Evolutionary conservation across 2,797 vertebrate genomes (phyloP).

Genomic region (Protonibea diacanthus): DNA sequence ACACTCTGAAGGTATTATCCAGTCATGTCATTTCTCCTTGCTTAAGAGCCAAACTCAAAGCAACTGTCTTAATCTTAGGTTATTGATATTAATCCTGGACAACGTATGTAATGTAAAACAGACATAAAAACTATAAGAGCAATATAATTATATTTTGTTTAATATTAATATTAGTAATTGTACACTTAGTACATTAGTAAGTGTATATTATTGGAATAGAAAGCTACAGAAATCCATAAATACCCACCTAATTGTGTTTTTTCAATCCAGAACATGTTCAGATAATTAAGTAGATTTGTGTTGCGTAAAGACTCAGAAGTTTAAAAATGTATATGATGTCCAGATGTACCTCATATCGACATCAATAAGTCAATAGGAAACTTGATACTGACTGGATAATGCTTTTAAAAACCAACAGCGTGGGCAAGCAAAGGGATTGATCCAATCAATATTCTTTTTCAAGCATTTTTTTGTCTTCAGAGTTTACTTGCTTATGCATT

Average conservation of each 20-base stretch:
- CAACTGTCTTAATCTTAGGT: neutral
- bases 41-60: neutral
- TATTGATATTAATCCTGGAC: neutral
- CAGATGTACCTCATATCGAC: neutral
- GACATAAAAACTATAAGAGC: neutral
- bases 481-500: constrained; percentile 66
- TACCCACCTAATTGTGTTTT: neutral
- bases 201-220: neutral
- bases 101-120: neutral
- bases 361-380: neutral
- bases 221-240: neutral
- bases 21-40: constrained; percentile 42
- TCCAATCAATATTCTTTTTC: constrained; percentile 42
- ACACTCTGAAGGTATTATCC: constrained; percentile 71
- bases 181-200: neutral
- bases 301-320: neutral
- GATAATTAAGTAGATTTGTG: neutral
- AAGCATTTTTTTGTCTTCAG: constrained; percentile 45
- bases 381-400: constrained; percentile 65
- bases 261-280: neutral
- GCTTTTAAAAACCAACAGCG: constrained; percentile 63
- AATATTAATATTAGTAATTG: no score
- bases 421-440: constrained; percentile 49
- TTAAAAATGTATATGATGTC: neutral
- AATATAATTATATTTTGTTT: neutral